Conservation (phyloP, 2,888 invertebrate species). For the Mylabris sibirica region DNA sequence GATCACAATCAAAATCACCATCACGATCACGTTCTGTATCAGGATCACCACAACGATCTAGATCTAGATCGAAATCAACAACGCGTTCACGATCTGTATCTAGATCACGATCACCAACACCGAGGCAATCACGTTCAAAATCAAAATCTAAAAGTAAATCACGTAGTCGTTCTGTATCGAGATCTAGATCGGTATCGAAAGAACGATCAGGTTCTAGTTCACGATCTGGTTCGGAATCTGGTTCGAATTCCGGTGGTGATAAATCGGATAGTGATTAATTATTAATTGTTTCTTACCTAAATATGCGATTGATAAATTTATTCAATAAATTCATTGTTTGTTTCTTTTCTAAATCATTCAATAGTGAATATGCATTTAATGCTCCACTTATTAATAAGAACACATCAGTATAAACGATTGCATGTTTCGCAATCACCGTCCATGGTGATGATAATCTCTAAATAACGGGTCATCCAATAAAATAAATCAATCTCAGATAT, state of each 20-base stretch:
- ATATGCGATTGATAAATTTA: slow-evolving; percentile 64
- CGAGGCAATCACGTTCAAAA: slow-evolving; percentile 41
- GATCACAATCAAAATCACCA: slow-evolving; percentile 46
- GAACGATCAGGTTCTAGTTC: slow-evolving; percentile 56
- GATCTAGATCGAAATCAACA: slow-evolving; percentile 42
- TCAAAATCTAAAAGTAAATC: slow-evolving; percentile 53
- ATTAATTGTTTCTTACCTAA: slow-evolving; percentile 61
- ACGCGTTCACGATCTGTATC: slow-evolving; percentile 53
- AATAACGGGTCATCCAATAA: slow-evolving; percentile 32
- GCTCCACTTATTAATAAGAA: slow-evolving; percentile 70
- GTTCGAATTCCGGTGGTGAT: slow-evolving; percentile 48
- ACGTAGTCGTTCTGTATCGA: slow-evolving; percentile 56
- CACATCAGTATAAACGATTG: slow-evolving; percentile 70
- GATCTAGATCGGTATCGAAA: slow-evolving; percentile 54
- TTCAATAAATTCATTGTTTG: slow-evolving; percentile 64
- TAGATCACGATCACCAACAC: slow-evolving; percentile 43
- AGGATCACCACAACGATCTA: slow-evolving; percentile 49
- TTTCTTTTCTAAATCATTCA: slow-evolving; percentile 64
- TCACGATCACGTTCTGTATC: slow-evolving; percentile 44
- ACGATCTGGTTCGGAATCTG: slow-evolving; percentile 53
- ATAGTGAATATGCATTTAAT: slow-evolving; percentile 65
- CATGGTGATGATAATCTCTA: slow-evolving; percentile 62
- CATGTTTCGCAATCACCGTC: slow-evolving; percentile 68
- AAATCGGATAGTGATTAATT: slow-evolving; percentile 47
- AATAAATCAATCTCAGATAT: no score